A percentile compares a stretch with the other conserved stretches of the same genome.
Evolutionary conservation across 1,140 invertebrate species (phyloP).

Genomic region (Magallana angulata): DNA sequence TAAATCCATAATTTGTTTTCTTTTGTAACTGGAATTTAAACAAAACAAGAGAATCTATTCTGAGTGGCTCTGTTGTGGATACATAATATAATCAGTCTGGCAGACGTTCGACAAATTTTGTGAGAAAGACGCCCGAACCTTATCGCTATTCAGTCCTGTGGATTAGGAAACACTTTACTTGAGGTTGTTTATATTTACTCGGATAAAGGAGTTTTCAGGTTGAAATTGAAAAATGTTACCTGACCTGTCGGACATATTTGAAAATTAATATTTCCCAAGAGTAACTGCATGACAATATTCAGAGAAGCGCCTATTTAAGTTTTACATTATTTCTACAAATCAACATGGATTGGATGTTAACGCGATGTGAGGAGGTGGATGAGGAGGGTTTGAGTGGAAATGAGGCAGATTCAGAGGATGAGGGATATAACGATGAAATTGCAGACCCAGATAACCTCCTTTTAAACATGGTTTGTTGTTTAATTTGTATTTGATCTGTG

Average conservation of each 20-base stretch:
- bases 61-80: background rate
- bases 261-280: background rate
- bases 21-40: conserved; percentile 20
- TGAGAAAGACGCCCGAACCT: background rate
- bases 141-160: background rate
- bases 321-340: too few species aligned
- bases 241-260: background rate
- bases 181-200: background rate
- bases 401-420: conserved; percentile 41
- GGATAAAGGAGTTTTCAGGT: conserved; percentile 17
- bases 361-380: conserved; percentile 45
- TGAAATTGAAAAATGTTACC: background rate
- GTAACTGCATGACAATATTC: too few species aligned
- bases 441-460: conserved; percentile 40
- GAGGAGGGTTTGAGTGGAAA: conserved; percentile 33
- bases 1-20: conserved; percentile 31
- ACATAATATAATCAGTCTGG: conserved; percentile 12
- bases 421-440: conserved; percentile 40
- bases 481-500: background rate
- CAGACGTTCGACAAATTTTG: background rate
- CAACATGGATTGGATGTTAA: conserved; percentile 51
- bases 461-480: conserved; percentile 39
- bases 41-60: background rate
- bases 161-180: background rate
- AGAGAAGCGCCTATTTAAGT: too few species aligned